Conservation (phyloP, 2,113 vertebrate species). For the Dinomys branickii region DNA sequence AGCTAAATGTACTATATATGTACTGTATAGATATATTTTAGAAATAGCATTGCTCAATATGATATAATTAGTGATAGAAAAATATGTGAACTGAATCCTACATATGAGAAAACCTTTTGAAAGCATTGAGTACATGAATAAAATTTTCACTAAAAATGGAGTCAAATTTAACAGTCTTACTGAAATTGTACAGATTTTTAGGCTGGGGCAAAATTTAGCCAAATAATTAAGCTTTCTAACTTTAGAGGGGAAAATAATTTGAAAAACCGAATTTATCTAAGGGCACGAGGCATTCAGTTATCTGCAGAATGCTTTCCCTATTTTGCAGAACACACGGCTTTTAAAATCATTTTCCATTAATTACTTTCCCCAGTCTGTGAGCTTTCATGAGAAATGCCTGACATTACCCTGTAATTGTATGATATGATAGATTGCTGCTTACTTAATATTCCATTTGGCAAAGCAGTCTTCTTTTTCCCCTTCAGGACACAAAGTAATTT, state of each 20-base stretch:
- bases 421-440: neutral
- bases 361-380: constrained; percentile 33
- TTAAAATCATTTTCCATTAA: neutral
- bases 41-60: neutral
- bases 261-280: constrained; percentile 9
- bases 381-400: constrained; percentile 33
- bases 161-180: neutral
- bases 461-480: neutral
- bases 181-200: neutral
- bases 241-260: constrained; percentile 35
- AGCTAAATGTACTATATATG: neutral
- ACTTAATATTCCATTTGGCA: constrained; percentile 45
- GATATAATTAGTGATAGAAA: neutral
- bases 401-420: constrained; percentile 32
- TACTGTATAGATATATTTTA: neutral
- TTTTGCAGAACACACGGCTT: neutral
- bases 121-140: neutral
- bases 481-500: neutral
- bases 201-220: neutral
- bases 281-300: neutral
- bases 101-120: neutral
- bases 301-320: neutral
- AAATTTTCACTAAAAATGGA: neutral
- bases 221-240: constrained; percentile 1
- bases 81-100: neutral